Percentiles rank a stretch among this genome's conserved stretches.
phyloP scores from a whole-genome alignment of 2,797 vertebrate genomes.

The Taeniopygia guttata region DNA sequence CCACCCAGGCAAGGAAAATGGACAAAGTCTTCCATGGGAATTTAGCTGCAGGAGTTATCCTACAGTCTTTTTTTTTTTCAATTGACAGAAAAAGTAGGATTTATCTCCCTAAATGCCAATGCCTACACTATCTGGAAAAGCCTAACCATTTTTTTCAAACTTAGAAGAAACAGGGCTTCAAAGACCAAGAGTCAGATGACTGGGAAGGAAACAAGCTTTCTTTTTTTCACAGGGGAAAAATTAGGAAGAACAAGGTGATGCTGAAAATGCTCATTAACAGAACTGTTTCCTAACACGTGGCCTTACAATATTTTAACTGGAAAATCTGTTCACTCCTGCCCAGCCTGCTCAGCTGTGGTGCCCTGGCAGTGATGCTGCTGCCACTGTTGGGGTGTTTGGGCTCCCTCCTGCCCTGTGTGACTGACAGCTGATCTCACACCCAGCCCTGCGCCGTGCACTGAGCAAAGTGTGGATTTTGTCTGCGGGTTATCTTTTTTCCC shows the following conservation, averaged over 20 bases:
- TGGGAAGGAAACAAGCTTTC: neutral
- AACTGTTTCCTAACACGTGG: neutral
- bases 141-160: neutral
- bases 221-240: neutral
- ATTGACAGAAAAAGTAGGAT: neutral
- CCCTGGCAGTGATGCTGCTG: neutral
- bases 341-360: neutral
- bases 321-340: neutral
- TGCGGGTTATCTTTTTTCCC: accelerated
- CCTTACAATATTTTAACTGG: neutral
- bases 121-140: neutral
- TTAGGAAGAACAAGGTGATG: neutral
- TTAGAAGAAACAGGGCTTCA: neutral
- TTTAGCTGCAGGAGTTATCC: neutral
- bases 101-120: neutral
- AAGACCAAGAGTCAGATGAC: neutral
- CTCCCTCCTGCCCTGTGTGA: accelerated
- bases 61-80: neutral
- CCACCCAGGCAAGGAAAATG: neutral
- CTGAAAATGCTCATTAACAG: neutral
- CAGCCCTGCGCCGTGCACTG: accelerated
- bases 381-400: accelerated
- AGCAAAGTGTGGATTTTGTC: neutral
- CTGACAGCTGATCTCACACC: accelerated
- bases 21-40: neutral